phyloP scores from a whole-genome alignment of 2,888 invertebrate species.

The Pegoplata infirma region DNA sequence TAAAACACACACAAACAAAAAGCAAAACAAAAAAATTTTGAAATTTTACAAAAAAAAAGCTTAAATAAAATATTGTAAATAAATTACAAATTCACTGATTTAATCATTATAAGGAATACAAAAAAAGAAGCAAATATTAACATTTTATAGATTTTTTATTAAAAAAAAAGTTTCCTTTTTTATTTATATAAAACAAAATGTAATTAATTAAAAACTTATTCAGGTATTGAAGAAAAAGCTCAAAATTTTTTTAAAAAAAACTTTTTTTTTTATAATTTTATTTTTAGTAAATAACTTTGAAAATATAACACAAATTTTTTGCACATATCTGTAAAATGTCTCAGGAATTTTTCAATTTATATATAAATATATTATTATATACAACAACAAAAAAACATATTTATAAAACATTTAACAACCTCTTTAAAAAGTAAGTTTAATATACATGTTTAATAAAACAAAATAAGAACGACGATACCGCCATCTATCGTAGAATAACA shows the following conservation, averaged over 20 bases:
- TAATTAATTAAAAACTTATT: slow-evolving; percentile 18
- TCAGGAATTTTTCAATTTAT: slow-evolving; percentile 72
- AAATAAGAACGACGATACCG: slow-evolving; percentile 24
- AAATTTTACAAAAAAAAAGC: slow-evolving; percentile 37
- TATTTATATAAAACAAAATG: slow-evolving; percentile 10
- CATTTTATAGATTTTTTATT: slow-evolving; percentile 43
- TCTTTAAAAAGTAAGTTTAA: slow-evolving; percentile 29
- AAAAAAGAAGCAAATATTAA: slow-evolving; percentile 23
- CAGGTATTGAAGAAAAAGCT: slow-evolving; percentile 48
- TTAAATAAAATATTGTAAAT: slow-evolving; percentile 27
- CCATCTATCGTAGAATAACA: slow-evolving; percentile 41
- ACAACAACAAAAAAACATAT: slow-evolving; percentile 51
- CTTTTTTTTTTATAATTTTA: slow-evolving; percentile 23
- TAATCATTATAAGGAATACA: slow-evolving; percentile 7
- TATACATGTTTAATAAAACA: slow-evolving; percentile 20
- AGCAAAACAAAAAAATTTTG: slow-evolving; percentile 42
- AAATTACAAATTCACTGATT: slow-evolving; percentile 48
- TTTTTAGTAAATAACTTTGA: slow-evolving; percentile 38
- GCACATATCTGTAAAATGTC: slow-evolving; percentile 76
- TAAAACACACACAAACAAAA: slow-evolving; percentile 50
- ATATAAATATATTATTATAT: slow-evolving; percentile 46
- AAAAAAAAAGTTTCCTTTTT: slow-evolving; percentile 22
- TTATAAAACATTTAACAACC: slow-evolving; percentile 50
- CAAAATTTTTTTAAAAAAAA: slow-evolving; percentile 41
- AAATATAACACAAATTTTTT: slow-evolving; percentile 71